Evolutionary conservation across 2,797 vertebrate genomes (phyloP), one percentile per base, ranked within the genome.

Genomic region (Nannoperca australis): DNA sequence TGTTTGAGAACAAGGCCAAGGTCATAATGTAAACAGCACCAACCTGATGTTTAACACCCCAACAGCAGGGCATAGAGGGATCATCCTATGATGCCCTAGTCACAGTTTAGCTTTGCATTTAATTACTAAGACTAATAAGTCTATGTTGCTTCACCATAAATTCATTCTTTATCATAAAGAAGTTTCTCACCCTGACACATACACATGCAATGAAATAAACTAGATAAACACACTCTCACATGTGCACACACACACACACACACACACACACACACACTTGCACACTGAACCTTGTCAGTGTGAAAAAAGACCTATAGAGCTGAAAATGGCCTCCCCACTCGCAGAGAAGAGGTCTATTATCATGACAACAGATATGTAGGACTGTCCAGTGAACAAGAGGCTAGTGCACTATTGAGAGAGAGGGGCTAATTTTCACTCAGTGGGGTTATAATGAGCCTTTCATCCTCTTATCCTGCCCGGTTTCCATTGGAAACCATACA

Each of bases 371-470:
- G 79, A 86, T 82, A 89, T 85, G 87, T 84, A 81, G 72, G 78
- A 79, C 85, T 91, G 90, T 90, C 80, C 86, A 90, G 76, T 86
- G 85, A 77, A 88, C 75, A 79, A 84, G 66, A 88, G 76, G 64
- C 63, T 59, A 70, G 88, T 83, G 83, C 66, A 86, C 84, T 82
- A 79, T 82, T 79, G 81, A 85, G 73, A 88, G 75, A 88, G 75
- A 78, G 76, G 54, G 82, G 63, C 87, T 89, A 83, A 89, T 92
- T 92, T 93, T 90, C 85, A 90, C 84, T 93, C 88, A 87, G 85
- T 89, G 79, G 83, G 82, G 82, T 89, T 86, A 92, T 92, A 92
- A 94, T 92, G 90, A 93, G 85, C 89, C 82, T 91, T 88, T 92
- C 81, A 91, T 90, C 82, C 85, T 90, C 84, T 88, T 84, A 88